Evolutionary conservation across 2,113 vertebrate species (phyloP).

Genomic region (Pteruthius melanotis): DNA sequence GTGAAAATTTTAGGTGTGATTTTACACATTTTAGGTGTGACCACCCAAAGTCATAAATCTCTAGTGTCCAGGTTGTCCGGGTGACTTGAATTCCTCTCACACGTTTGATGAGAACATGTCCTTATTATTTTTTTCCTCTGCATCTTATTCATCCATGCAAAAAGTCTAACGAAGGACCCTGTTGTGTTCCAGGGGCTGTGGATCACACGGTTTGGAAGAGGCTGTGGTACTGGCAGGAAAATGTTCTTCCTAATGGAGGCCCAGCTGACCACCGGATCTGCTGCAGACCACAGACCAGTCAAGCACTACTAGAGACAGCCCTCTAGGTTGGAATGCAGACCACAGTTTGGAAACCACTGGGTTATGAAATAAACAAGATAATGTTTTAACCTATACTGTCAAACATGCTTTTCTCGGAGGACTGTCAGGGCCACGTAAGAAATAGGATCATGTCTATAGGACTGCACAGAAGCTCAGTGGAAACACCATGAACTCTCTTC

Average conservation of each 20-base stretch:
- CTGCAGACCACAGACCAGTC: not conserved
- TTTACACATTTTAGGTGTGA: not conserved
- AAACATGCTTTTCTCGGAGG: not conserved
- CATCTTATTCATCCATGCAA: not conserved
- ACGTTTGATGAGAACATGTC: not conserved
- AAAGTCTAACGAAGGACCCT: accelerated
- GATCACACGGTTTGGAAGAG: not conserved
- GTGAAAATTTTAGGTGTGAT: no score
- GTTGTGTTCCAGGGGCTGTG: not conserved
- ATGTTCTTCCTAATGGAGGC: not conserved
- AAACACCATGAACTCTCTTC: not conserved
- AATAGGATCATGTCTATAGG: not conserved
- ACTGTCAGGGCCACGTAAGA: not conserved
- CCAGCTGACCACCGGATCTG: not conserved
- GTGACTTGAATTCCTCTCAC: not conserved
- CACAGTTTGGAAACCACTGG: not conserved
- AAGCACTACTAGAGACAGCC: not conserved
- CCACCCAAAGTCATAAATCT: not conserved
- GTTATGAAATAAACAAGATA: not conserved
- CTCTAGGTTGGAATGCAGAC: not conserved
- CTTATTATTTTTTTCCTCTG: not conserved
- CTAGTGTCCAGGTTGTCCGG: not conserved
- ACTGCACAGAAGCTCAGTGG: not conserved
- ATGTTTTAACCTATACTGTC: not conserved
- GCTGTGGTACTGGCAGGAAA: not conserved